A percentile compares a stretch with the other conserved stretches of the same genome.
Conservation (phyloP, 1,140 invertebrate genomes). For the Bilobella aurantiaca region DNA sequence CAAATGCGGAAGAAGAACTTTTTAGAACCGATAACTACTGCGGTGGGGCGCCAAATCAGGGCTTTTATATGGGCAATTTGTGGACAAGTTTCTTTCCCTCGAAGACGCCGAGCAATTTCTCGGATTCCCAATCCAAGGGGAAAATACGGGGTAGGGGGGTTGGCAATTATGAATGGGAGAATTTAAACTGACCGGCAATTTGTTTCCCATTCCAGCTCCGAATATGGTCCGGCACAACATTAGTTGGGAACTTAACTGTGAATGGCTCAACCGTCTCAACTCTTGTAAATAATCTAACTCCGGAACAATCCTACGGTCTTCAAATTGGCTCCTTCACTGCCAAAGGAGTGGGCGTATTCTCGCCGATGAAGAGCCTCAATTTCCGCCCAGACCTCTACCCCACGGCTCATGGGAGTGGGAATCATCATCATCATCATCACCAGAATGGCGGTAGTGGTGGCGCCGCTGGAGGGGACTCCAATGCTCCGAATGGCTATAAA, state of each 20-base stretch:
- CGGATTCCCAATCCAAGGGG: no score
- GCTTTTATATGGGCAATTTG: no score
- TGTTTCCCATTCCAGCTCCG: background rate
- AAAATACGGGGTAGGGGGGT: no score
- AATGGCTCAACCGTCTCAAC: background rate
- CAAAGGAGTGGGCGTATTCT: background rate
- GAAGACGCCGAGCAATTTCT: no score
- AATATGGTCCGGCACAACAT: background rate
- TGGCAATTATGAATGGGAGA: no score
- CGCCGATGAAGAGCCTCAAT: background rate
- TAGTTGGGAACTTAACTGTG: background rate
- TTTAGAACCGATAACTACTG: no score
- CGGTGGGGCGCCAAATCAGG: no score
- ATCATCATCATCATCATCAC: background rate
- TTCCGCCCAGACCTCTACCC: background rate
- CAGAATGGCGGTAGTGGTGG: background rate
- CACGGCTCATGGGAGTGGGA: no score
- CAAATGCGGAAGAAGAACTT: no score
- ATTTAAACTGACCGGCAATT: background rate
- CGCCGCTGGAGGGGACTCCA: no score
- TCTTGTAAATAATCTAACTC: background rate
- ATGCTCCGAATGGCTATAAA: conserved; percentile 4
- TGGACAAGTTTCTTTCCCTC: no score
- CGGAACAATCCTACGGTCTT: background rate
- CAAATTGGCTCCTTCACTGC: background rate